These are phyloP conservation scores for Agrilus cyanescens DNA, from an alignment of 2,888 invertebrate species.

Conservation along the genomic window DNA sequence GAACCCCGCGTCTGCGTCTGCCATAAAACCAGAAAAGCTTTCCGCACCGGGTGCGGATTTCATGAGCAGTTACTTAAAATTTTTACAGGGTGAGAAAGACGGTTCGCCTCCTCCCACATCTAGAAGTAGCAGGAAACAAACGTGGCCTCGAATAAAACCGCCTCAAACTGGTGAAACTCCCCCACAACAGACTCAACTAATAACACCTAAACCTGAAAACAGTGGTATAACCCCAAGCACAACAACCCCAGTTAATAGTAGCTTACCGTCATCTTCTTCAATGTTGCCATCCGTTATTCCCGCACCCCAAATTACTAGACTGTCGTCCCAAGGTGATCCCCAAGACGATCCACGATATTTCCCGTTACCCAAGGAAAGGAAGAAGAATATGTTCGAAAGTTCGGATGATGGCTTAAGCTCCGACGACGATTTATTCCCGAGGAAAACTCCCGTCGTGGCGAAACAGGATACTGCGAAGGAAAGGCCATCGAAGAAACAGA, in stretches of 20 bases:
- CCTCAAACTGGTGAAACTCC: neutral
- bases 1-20: constrained; percentile 37
- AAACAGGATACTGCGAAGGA: constrained; percentile 17
- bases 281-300: constrained; percentile 10
- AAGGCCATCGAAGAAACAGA: constrained; percentile 12
- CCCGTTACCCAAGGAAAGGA: constrained; percentile 59
- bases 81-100: constrained; percentile 71
- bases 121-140: constrained; percentile 52
- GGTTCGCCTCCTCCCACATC: constrained; percentile 66
- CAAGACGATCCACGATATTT: constrained; percentile 63
- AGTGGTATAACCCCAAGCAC: constrained; percentile 8
- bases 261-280: constrained; percentile 10
- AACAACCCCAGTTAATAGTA: constrained; percentile 31
- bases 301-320: constrained; percentile 28
- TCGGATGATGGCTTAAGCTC: constrained; percentile 53
- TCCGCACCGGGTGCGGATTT: constrained; percentile 60
- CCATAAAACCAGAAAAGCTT: constrained; percentile 42
- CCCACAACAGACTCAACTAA: constrained; percentile 30
- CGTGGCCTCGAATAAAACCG: constrained; percentile 46
- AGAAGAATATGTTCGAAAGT: constrained; percentile 53
- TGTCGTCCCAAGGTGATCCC: constrained; percentile 36
- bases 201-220: constrained; percentile 19
- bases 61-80: constrained; percentile 80
- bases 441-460: constrained; percentile 30
- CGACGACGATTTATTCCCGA: constrained; percentile 43